Evolutionary conservation across 2,888 invertebrate species (phyloP), one percentile per base, ranked within the genome.

Genomic region (Mactromeris polynyma): DNA sequence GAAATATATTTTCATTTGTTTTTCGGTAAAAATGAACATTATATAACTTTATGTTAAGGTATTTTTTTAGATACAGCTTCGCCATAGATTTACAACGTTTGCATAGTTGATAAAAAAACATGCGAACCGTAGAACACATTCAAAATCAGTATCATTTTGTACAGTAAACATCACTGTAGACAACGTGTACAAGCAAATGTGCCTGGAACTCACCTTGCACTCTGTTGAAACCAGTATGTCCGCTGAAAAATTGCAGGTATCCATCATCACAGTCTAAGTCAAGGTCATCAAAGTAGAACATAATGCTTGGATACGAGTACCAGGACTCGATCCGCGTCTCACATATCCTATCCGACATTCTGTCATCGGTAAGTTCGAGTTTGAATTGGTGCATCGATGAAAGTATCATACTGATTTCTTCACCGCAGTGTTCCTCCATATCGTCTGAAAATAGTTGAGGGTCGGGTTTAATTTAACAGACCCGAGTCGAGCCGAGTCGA

Each of bases 271-370:
- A 89, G 21, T 84, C 81, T 21, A 89, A 33, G 38, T 87, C 73
- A 19, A 89, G 51, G 19, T 54, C n/a, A 7, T 87, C 86, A 69
- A 89, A 84, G n/a, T 87, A 87, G 69, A 89, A 81, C 85, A 87
- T 87, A 6, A 89, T 33, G 7, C 82, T 51, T 42, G 84, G 78
- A 26, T 69, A 83, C 17, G 85, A 84, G 38, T 83, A 80, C 89
- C 86, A 83, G 6, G 83, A 31, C 42, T 87, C 87, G 19, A 83
- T 46, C 7, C 58, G 64, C 7, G 69, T 46, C 36, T 80, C 79
- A 42, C 87, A 87, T 1, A 42, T 21, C 0, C 36, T 36, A 31
- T 14, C 9, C 19, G 17, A 14, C 3, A 40, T 14, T 26, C 46
- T 40, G 33, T 7, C 40, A 9, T 81, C 81, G 19, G 73, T 54